Evolutionary conservation across 1,140 invertebrate species (phyloP).

Genomic region (Plutomurus gul): DNA sequence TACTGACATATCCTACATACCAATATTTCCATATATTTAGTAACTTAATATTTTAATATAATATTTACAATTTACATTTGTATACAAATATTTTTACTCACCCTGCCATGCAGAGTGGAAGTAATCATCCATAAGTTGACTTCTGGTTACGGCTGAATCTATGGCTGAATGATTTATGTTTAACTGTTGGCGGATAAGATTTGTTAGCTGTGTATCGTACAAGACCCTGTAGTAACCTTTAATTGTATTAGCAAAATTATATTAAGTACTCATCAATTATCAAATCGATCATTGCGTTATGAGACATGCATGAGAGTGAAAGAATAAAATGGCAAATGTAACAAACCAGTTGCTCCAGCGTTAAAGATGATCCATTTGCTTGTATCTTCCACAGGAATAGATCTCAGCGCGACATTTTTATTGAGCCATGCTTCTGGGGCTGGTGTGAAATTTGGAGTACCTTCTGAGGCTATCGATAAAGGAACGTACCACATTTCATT

Average conservation of each 20-base stretch:
- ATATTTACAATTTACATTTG: neutral
- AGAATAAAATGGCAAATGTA: neutral
- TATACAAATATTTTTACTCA: neutral
- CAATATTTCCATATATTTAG: slow-evolving; percentile 5
- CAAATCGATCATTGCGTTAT: neutral
- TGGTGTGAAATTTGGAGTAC: slow-evolving; percentile 27
- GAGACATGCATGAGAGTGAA: neutral
- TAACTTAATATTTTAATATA: neutral
- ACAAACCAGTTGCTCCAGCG: slow-evolving; percentile 51
- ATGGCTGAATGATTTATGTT: slow-evolving; percentile 17
- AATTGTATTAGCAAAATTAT: neutral
- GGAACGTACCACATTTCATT: slow-evolving; percentile 46
- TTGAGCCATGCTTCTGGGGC: slow-evolving; percentile 37
- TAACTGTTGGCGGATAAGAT: slow-evolving; percentile 29
- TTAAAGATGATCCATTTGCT: slow-evolving; percentile 46
- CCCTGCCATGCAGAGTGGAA: slow-evolving; percentile 34
- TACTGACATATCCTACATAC: slow-evolving; percentile 28
- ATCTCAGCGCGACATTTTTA: slow-evolving; percentile 31
- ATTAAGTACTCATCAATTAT: neutral
- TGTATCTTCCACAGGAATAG: neutral
- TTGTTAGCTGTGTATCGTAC: slow-evolving; percentile 66
- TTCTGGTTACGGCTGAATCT: slow-evolving; percentile 28
- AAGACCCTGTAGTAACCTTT: slow-evolving; percentile 80
- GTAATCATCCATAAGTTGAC: slow-evolving; percentile 48
- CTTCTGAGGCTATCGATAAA: slow-evolving; percentile 37